Conservation (phyloP, 2,113 vertebrate genomes). For the Ctenodactylus gundi region DNA sequence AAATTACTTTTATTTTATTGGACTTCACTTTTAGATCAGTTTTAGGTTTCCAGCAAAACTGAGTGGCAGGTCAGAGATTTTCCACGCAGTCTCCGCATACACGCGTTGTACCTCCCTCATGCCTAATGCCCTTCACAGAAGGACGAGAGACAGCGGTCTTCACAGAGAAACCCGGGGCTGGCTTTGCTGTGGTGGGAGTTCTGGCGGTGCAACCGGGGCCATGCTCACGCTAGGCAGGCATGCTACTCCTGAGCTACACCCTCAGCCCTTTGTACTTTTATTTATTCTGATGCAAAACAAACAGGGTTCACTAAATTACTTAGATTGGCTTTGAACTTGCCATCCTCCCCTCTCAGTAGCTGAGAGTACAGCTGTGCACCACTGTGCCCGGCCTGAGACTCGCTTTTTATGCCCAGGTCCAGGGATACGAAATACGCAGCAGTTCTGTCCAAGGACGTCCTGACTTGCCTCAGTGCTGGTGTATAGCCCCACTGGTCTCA, state of each 20-base stretch:
- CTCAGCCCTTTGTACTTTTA: background rate
- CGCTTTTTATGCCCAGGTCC: background rate
- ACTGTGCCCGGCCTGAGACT: background rate
- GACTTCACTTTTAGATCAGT: background rate
- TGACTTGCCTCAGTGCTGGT: rapidly evolving
- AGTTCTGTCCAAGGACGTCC: background rate
- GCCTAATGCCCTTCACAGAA: rapidly evolving
- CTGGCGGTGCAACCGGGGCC: background rate
- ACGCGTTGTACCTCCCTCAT: too few relatives aligned
- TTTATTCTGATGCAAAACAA: background rate
- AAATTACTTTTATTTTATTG: background rate
- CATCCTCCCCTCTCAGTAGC: background rate
- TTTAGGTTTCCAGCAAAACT: background rate
- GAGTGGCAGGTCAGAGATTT: background rate
- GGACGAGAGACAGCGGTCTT: too few relatives aligned
- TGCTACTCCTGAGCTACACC: background rate
- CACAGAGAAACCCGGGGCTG: background rate
- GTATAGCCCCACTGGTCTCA: rapidly evolving
- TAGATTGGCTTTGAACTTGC: background rate
- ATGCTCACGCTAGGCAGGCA: background rate
- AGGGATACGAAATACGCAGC: background rate
- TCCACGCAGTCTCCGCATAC: rapidly evolving
- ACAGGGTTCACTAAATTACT: background rate
- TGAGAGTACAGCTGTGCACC: background rate
- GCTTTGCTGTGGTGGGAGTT: background rate